Percentiles rank a stretch among this genome's conserved stretches.
phyloP scores from a whole-genome alignment of 2,113 vertebrate species.

The Castor canadensis region DNA sequence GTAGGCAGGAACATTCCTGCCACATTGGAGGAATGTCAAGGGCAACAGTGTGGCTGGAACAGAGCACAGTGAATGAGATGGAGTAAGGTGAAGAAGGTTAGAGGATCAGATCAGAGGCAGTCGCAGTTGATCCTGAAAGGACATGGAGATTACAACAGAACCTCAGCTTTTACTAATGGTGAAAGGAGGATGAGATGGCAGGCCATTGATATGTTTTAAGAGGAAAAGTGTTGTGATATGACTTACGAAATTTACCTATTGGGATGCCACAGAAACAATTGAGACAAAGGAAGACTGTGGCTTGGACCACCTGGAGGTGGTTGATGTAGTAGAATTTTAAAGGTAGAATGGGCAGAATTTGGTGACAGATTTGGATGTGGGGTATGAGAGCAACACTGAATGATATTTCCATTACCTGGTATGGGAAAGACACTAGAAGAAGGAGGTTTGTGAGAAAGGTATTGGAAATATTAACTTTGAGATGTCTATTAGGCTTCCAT shows the following conservation, averaged over 20 bases:
- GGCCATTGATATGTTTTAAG: neutral
- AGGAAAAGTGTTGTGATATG: neutral
- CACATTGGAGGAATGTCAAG: accelerated
- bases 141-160: neutral
- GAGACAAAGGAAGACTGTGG: neutral
- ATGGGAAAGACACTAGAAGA: neutral
- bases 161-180: neutral
- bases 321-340: neutral
- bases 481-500: neutral
- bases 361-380: neutral
- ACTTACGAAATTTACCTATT: too few species aligned
- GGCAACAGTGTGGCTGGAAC: neutral
- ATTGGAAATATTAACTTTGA: neutral
- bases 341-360: neutral
- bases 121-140: accelerated
- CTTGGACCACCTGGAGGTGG: accelerated
- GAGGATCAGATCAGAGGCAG: neutral
- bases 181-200: neutral
- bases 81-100: neutral
- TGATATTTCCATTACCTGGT: neutral
- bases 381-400: neutral
- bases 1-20: accelerated
- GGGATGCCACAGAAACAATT: neutral
- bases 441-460: neutral
- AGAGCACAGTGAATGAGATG: neutral